Conservation (phyloP, 2,888 invertebrate species). For the Steinernema scapterisci region DNA sequence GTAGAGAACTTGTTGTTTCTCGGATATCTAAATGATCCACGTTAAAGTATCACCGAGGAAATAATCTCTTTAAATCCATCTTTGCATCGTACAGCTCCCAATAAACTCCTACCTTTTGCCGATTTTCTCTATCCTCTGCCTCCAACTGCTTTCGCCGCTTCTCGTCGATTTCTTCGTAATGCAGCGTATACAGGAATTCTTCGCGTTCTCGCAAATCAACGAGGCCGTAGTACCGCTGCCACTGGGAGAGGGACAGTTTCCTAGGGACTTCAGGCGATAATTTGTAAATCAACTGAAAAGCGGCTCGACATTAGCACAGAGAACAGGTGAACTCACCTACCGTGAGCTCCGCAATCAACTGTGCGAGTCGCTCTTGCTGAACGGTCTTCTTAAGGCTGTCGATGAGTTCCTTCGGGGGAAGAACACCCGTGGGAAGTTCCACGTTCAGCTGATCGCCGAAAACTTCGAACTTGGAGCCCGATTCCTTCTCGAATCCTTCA, state of each 20-base stretch:
- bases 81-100: not conserved
- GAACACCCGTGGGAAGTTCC: not conserved
- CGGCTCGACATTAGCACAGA: not conserved
- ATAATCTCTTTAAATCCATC: not conserved
- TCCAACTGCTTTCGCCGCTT: slow-evolving; percentile 10
- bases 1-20: slow-evolving; percentile 35
- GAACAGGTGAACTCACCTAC: not conserved
- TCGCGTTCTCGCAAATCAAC: not conserved
- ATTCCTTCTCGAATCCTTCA: not conserved
- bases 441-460: slow-evolving; percentile 15
- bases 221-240: slow-evolving; percentile 27
- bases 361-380: not conserved
- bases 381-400: not conserved
- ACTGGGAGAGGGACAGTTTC: slow-evolving; percentile 25
- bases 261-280: slow-evolving; percentile 31
- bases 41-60: not conserved
- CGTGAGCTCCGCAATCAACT: slow-evolving; percentile 11
- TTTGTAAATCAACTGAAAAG: slow-evolving; percentile 33
- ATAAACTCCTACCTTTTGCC: not conserved
- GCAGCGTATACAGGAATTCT: slow-evolving; percentile 19
- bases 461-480: not conserved
- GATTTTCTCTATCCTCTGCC: not conserved
- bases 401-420: slow-evolving; percentile 9
- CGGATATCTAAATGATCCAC: slow-evolving; percentile 41
- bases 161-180: slow-evolving; percentile 31